Evolutionary conservation across 2,797 vertebrate species (phyloP).

Genomic region (Acanthopagrus latus): DNA sequence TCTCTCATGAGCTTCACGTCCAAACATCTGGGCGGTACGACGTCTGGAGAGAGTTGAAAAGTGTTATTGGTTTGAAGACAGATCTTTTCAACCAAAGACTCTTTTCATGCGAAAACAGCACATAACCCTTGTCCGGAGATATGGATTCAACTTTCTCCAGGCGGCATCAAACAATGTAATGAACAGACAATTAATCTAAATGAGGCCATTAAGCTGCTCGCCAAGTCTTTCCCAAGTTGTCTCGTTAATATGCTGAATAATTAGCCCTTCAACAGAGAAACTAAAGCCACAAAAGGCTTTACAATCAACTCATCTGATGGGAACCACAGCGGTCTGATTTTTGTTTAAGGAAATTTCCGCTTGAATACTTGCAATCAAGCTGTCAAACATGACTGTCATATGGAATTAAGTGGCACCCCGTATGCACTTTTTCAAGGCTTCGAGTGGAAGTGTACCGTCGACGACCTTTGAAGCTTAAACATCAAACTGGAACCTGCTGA

Average conservation of each 20-base stretch:
- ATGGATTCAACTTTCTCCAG: constrained; percentile 11
- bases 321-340: not conserved
- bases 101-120: not conserved
- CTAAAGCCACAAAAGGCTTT: constrained; percentile 34
- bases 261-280: constrained; percentile 60
- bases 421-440: not conserved
- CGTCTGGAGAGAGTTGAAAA: not conserved
- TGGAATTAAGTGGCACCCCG: constrained; percentile 7
- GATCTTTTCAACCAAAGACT: not conserved
- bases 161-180: constrained; percentile 58
- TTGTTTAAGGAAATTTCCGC: constrained; percentile 11
- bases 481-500: constrained; percentile 54
- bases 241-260: constrained; percentile 71
- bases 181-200: constrained; percentile 66
- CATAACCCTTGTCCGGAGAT: not conserved
- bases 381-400: constrained; percentile 15
- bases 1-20: not conserved
- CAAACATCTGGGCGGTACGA: not conserved
- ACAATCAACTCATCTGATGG: constrained; percentile 14
- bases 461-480: constrained; percentile 33
- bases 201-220: constrained; percentile 59
- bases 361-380: constrained; percentile 5
- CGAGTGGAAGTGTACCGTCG: not conserved
- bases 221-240: constrained; percentile 50
- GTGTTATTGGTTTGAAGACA: not conserved